Evolutionary conservation across 2,888 invertebrate genomes (phyloP), one percentile per base, ranked within the genome.

Genomic region (Hemistola chrysoprasaria): DNA sequence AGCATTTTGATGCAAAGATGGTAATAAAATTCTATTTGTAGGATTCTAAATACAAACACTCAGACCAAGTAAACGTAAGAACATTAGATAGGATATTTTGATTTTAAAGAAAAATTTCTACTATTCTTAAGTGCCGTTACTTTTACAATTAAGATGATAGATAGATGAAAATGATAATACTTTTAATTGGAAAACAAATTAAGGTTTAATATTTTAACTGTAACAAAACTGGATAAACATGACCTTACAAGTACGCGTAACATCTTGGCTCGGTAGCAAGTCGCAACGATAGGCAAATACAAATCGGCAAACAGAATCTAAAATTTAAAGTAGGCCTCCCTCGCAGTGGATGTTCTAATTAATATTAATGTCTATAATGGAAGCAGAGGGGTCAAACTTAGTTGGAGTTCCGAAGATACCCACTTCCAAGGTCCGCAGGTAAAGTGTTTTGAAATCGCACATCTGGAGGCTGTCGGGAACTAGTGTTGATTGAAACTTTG

Each of bases 391-490:
- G 28, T 36, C 22, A 22, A 46, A 52, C 45, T 54, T 51, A 22
- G 22, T 35, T 27, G 27, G 9, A 35, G 11, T 22, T 35, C 27
- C 8, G 11, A 34, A 22, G 20, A 9, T 51, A 50, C 53, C 22
- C 45, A 40, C 43, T 47, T 40, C 21, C 36, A 39, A 51, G 44
- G 49, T 31, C 51, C 38, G 36, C 40, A 46, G 46, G 46, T 46
- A 22, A 35, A 56, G 37, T 53, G 43, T 58, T 55, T 40, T 28
- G 40, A 38, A 42, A 44, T 45, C 29, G 30, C 39, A 40, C 51
- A 52, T 51, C 61, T 57, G 57, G 39, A 9, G 24, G 1, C 4
- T 33, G 8, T 3, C 6, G 16, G 4, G 16, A 16, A 16, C 16
- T 16, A 16, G 3, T 16, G 16, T 16, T 16, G 16, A 16, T 16